phyloP scores from a whole-genome alignment of 1,140 invertebrate species.

The Glossosoma conforme region DNA sequence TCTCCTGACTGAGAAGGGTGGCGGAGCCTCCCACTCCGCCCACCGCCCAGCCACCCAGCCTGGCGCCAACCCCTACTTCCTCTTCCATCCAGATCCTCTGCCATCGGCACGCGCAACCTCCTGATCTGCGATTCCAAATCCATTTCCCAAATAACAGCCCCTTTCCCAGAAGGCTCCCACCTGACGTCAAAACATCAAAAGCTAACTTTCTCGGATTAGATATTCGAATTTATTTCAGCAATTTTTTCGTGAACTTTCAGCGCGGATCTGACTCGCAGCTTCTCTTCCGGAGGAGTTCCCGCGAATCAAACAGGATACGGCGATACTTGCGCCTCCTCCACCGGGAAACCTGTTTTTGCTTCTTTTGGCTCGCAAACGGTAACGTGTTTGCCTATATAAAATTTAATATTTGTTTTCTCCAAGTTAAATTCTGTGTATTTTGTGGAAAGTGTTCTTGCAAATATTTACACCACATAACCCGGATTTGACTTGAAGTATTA shows the following conservation, averaged over 20 bases:
- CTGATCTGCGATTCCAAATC: constrained; percentile 5
- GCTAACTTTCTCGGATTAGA: constrained; percentile 15
- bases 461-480: constrained; percentile 25
- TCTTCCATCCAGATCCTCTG: not conserved
- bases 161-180: not conserved
- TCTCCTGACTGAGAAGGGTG: constrained; percentile 11
- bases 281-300: not conserved
- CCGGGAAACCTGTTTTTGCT: not conserved
- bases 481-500: constrained; percentile 21
- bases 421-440: constrained; percentile 21
- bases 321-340: not conserved
- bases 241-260: constrained; percentile 9
- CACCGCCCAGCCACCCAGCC: not conserved
- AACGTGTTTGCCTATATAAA: constrained; percentile 15
- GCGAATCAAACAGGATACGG: not conserved
- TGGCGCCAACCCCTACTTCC: not conserved
- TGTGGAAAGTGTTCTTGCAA: constrained; percentile 25
- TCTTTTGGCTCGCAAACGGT: constrained; percentile 17
- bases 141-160: constrained; percentile 1
- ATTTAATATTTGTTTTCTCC: constrained; percentile 29
- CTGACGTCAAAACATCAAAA: constrained; percentile 14
- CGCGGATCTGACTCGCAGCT: not conserved
- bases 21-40: not conserved
- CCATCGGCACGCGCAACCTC: not conserved
- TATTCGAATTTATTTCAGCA: constrained; percentile 11